Evolutionary conservation across 2,888 invertebrate genomes (phyloP).

Genomic region (Acanthacorydalis orientalis): DNA sequence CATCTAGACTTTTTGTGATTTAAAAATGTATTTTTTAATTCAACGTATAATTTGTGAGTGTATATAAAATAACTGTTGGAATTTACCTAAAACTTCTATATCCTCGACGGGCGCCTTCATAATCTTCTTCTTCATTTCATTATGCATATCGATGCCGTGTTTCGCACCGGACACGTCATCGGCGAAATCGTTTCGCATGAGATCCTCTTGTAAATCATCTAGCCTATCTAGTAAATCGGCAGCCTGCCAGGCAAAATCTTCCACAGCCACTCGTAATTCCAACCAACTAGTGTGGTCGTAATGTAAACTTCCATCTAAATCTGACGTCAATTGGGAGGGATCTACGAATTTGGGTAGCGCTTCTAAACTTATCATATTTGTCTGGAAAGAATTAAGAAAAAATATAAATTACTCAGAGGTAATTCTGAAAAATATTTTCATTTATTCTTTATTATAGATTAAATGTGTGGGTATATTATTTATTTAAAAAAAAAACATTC

Average conservation of each 20-base stretch:
- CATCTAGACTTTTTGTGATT: no score
- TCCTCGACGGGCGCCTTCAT: conserved; percentile 88
- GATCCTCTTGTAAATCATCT: conserved; percentile 84
- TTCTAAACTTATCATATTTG: conserved; percentile 91
- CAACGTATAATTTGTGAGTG: no score
- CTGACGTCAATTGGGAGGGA: conserved; percentile 76
- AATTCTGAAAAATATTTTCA: no score
- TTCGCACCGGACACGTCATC: conserved; percentile 88
- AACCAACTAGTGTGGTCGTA: conserved; percentile 98
- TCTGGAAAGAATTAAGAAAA: conserved; percentile 40
- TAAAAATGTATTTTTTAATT: no score
- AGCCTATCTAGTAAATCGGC: conserved; percentile 82
- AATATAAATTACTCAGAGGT: no score
- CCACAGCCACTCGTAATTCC: conserved; percentile 81
- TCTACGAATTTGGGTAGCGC: conserved; percentile 87
- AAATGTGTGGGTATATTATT: no score
- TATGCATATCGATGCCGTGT: conserved; percentile 82
- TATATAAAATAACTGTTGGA: no score
- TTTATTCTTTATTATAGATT: no score
- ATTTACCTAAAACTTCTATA: conserved; percentile 72
- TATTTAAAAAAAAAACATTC: no score
- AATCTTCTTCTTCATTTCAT: conserved; percentile 85
- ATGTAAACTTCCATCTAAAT: conserved; percentile 82
- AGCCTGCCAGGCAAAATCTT: conserved; percentile 93
- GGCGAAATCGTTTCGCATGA: conserved; percentile 84